phyloP scores from a whole-genome alignment of 2,888 invertebrate genomes.

The Diarsia brunnea region DNA sequence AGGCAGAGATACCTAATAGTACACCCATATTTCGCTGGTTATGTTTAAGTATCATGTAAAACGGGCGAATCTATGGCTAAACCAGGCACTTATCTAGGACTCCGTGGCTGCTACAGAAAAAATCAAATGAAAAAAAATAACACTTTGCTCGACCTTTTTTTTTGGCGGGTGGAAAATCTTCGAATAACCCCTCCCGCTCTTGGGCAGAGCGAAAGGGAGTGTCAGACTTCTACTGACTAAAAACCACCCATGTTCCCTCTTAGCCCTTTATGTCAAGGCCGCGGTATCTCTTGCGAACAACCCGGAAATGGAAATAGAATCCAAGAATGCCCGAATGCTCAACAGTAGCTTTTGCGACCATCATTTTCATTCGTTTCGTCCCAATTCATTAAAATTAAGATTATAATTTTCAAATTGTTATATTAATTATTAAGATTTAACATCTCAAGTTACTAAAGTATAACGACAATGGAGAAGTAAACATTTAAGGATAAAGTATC shows the following conservation, averaged over 20 bases:
- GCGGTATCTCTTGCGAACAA: too few relatives aligned
- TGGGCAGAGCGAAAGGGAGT: too few relatives aligned
- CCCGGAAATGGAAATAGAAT: background rate
- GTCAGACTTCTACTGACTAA: too few relatives aligned
- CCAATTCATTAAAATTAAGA: background rate
- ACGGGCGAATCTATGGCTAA: background rate
- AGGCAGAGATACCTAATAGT: background rate
- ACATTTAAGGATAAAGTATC: constrained; percentile 9
- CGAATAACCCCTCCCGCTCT: too few relatives aligned
- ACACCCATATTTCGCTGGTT: background rate
- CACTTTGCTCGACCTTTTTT: background rate
- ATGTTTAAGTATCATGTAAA: background rate
- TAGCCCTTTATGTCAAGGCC: too few relatives aligned
- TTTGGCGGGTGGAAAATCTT: too few relatives aligned
- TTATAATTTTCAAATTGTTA: background rate
- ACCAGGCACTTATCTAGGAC: background rate
- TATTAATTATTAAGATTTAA: background rate
- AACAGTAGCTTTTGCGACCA: background rate
- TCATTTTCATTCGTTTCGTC: background rate
- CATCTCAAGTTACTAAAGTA: background rate
- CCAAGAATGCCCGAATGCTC: background rate
- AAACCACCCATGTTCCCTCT: too few relatives aligned
- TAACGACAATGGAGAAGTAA: constrained; percentile 9
- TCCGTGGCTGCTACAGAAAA: background rate
- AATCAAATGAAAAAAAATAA: background rate